These are phyloP conservation scores for Brenthis ino DNA, from an alignment of 2,888 invertebrate species.

Conservation along the genomic window DNA sequence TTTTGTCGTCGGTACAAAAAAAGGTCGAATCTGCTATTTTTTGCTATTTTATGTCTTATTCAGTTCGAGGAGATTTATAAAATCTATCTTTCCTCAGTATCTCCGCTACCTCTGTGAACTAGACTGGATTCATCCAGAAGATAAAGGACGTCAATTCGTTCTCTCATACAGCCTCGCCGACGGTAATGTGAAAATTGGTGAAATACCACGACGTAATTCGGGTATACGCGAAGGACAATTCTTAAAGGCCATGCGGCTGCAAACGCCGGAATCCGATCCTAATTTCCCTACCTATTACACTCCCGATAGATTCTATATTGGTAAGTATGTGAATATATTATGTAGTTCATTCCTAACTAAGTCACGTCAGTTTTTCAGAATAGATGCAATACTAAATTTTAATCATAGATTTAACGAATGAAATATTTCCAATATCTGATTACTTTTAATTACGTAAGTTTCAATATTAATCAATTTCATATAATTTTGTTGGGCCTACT, in stretches of 20 bases:
- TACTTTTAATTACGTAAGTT: too few species aligned
- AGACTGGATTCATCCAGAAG: slow-evolving; percentile 91
- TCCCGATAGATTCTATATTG: slow-evolving; percentile 90
- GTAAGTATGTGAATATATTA: slow-evolving; percentile 58
- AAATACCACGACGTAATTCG: slow-evolving; percentile 87
- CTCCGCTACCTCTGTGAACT: slow-evolving; percentile 89
- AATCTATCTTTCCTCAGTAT: slow-evolving; percentile 56
- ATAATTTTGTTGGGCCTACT: too few species aligned
- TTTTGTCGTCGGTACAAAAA: too few species aligned
- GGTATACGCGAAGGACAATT: slow-evolving; percentile 90
- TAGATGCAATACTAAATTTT: too few species aligned
- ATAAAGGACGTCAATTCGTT: slow-evolving; percentile 88
- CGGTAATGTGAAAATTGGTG: slow-evolving; percentile 88
- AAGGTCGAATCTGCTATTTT: too few species aligned
- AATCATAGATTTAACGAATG: too few species aligned
- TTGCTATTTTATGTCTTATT: too few species aligned
- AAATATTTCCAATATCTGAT: too few species aligned
- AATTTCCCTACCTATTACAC: slow-evolving; percentile 89
- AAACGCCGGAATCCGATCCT: slow-evolving; percentile 86
- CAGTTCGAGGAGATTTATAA: too few species aligned
- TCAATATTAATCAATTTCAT: too few species aligned
- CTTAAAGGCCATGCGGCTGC: slow-evolving; percentile 84
- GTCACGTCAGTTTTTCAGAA: too few species aligned
- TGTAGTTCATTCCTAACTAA: too few species aligned
- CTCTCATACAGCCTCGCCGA: slow-evolving; percentile 89